These are phyloP conservation scores for Euschistus heros DNA, from an alignment of 1,140 invertebrate species.

Conservation along the genomic window DNA sequence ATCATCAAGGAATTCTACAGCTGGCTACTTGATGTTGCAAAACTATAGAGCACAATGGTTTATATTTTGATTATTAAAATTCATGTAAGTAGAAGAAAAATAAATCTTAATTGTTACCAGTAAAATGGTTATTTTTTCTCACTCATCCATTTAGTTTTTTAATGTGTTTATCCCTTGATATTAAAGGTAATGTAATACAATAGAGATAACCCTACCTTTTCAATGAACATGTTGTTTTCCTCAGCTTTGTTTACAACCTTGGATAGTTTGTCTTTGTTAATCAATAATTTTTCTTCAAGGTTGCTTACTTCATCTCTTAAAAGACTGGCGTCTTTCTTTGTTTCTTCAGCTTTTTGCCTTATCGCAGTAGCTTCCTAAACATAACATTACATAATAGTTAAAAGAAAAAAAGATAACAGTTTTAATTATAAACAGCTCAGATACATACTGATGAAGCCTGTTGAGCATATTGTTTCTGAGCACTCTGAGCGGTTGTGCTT, in stretches of 20 bases:
- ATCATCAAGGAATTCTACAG: too few species aligned
- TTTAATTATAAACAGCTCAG: not conserved
- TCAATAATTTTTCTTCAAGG: constrained; percentile 55
- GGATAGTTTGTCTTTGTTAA: constrained; percentile 56
- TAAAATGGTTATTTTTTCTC: too few species aligned
- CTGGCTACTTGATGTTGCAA: too few species aligned
- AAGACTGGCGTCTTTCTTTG: constrained; percentile 58
- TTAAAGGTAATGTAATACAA: too few species aligned
- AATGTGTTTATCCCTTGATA: too few species aligned
- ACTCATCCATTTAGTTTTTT: too few species aligned
- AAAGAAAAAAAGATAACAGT: not conserved
- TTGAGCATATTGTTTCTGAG: constrained; percentile 58
- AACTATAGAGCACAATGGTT: too few species aligned
- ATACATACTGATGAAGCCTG: constrained; percentile 56
- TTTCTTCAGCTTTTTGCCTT: constrained; percentile 58
- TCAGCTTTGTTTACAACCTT: constrained; percentile 60
- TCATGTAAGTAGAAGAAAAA: too few species aligned
- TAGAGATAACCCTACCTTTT: constrained; percentile 49
- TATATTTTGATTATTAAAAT: too few species aligned
- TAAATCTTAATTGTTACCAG: too few species aligned
- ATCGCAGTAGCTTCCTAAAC: constrained; percentile 62
- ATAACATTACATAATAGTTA: not conserved
- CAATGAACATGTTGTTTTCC: constrained; percentile 59
- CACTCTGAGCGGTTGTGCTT: constrained; percentile 60
- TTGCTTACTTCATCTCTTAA: constrained; percentile 67